These are phyloP conservation scores for Rhinella marina DNA, from an alignment of 2,797 vertebrate species.

Conservation along the genomic window DNA sequence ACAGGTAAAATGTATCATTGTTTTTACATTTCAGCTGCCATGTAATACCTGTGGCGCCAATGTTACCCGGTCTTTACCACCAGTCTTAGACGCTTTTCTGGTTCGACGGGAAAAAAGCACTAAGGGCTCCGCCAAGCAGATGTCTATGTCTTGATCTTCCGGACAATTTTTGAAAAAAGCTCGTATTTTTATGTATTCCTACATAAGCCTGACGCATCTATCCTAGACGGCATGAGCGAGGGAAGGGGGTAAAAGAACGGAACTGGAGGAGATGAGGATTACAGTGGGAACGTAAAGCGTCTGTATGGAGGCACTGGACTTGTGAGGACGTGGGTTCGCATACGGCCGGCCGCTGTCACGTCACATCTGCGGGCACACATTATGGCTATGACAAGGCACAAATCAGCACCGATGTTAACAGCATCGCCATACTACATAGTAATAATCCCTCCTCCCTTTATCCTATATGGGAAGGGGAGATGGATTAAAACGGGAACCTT, in stretches of 20 bases:
- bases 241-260: neutral
- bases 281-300: constrained; percentile 10
- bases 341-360: constrained; percentile 1
- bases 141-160: no score
- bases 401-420: constrained; percentile 25
- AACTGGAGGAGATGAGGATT: neutral
- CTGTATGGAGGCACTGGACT: constrained; percentile 28
- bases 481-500: neutral
- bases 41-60: neutral
- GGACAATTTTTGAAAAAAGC: neutral
- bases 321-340: constrained; percentile 11
- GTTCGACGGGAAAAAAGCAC: no score
- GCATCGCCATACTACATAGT: constrained; percentile 28
- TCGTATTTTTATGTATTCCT: constrained; percentile 1
- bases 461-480: constrained; percentile 3
- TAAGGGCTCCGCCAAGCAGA: neutral
- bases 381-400: constrained; percentile 46
- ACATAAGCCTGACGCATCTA: neutral
- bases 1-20: neutral
- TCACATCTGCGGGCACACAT: constrained; percentile 22
- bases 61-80: neutral
- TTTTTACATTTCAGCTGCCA: neutral
- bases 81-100: neutral
- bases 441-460: constrained; percentile 22
- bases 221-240: neutral